These are phyloP conservation scores for Echinops telfairi DNA, from an alignment of 2,113 vertebrate species.

Conservation along the genomic window DNA sequence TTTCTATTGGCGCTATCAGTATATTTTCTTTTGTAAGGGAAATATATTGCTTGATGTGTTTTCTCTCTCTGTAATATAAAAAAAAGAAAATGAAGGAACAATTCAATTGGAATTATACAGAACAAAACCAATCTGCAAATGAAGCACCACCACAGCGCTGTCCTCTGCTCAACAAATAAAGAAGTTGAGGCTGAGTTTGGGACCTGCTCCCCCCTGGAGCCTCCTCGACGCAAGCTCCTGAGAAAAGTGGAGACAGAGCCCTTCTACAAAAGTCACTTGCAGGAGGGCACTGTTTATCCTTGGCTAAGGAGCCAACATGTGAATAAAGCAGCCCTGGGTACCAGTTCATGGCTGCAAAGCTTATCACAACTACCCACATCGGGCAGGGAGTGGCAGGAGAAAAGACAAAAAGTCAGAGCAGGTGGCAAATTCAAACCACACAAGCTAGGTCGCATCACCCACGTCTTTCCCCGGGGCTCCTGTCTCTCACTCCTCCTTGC, in stretches of 20 bases:
- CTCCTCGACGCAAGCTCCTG: conserved; percentile 35
- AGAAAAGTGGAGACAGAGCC: conserved; percentile 71
- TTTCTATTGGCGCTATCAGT: neutral
- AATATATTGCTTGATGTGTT: neutral
- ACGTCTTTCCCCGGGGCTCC: neutral
- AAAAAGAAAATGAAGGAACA: conserved; percentile 7
- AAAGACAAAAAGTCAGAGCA: neutral
- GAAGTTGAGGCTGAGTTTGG: conserved; percentile 57
- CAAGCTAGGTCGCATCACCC: neutral
- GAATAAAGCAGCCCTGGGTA: neutral
- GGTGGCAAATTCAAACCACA: neutral
- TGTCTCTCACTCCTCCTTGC: neutral
- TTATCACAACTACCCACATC: accelerated
- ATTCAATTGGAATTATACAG: conserved; percentile 73
- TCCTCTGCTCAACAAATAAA: conserved; percentile 57
- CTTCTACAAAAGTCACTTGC: conserved; percentile 62
- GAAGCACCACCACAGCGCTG: neutral
- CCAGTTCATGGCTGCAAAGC: neutral
- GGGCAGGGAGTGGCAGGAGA: neutral
- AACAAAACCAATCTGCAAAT: conserved; percentile 70
- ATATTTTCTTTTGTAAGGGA: conserved; percentile 22
- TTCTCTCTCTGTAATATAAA: neutral
- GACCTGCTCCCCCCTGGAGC: conserved; percentile 41
- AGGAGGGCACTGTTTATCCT: conserved; percentile 29
- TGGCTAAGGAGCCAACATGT: neutral